Percentiles rank a stretch among this genome's conserved stretches.
These are phyloP conservation scores for Ceratotherium simum DNA, from an alignment of 2,113 vertebrate species.

Conservation along the genomic window DNA sequence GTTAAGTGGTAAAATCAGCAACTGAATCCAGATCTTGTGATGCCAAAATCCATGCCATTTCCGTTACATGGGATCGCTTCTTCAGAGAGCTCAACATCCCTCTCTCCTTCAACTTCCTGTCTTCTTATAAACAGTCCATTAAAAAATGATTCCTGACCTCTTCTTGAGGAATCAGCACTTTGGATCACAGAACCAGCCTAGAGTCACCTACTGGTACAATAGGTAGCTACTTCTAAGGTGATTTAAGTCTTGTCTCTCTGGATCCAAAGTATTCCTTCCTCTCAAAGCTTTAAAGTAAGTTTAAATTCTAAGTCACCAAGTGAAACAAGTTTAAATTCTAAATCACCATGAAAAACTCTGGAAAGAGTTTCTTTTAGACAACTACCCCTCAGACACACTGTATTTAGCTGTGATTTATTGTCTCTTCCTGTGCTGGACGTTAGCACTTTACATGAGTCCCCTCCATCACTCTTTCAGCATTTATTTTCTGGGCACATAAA, in stretches of 20 bases:
- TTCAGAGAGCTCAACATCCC: background rate
- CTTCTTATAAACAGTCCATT: no score
- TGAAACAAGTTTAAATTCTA: background rate
- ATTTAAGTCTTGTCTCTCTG: background rate
- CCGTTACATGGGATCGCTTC: rapidly evolving
- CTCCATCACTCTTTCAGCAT: background rate
- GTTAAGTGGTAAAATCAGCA: background rate
- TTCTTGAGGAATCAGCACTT: background rate
- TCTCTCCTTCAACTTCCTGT: background rate
- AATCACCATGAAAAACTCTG: background rate
- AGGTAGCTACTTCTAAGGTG: background rate
- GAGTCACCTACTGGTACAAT: background rate
- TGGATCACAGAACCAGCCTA: background rate
- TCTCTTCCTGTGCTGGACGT: background rate
- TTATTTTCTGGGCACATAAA: background rate
- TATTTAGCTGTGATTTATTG: background rate
- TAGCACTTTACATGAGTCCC: background rate
- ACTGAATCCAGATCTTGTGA: background rate
- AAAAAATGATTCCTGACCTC: no score
- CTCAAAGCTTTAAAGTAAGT: background rate
- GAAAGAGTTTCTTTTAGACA: background rate
- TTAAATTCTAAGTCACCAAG: constrained; percentile 4
- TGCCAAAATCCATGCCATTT: background rate
- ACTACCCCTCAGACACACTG: background rate
- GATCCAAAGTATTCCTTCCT: background rate